These are phyloP conservation scores for Perognathus longimembris DNA, from an alignment of 2,113 vertebrate species.

Conservation along the genomic window DNA sequence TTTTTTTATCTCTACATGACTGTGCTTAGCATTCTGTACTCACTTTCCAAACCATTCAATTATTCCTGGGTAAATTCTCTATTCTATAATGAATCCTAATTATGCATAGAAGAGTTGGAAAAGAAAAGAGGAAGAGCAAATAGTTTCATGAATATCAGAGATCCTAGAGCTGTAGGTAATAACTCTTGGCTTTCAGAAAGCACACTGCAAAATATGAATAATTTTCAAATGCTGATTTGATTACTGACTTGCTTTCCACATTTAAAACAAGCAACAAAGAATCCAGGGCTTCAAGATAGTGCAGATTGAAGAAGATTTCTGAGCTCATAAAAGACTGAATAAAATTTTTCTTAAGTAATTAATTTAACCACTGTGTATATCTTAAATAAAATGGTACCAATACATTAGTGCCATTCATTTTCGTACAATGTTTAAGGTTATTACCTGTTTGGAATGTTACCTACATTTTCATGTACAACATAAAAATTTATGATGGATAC, in stretches of 20 bases:
- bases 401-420: conserved; percentile 77
- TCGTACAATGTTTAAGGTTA: conserved; percentile 71
- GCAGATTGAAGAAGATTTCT: background rate
- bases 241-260: background rate
- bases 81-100: background rate
- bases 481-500: conserved; percentile 82
- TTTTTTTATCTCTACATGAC: background rate
- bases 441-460: conserved; percentile 74
- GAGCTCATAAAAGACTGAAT: conserved; percentile 55
- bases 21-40: background rate
- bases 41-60: background rate
- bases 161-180: background rate
- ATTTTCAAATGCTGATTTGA: background rate
- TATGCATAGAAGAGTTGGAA: background rate
- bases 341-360: conserved; percentile 51
- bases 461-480: conserved; percentile 73
- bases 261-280: background rate
- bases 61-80: too few species aligned
- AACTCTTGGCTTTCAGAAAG: background rate
- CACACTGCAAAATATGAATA: background rate
- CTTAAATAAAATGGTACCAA: conserved; percentile 47
- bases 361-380: conserved; percentile 52
- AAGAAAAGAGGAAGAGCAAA: background rate
- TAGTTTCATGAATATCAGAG: background rate
- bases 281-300: background rate